Evolutionary conservation across 2,797 vertebrate species (phyloP).

Genomic region (Chanos chanos): DNA sequence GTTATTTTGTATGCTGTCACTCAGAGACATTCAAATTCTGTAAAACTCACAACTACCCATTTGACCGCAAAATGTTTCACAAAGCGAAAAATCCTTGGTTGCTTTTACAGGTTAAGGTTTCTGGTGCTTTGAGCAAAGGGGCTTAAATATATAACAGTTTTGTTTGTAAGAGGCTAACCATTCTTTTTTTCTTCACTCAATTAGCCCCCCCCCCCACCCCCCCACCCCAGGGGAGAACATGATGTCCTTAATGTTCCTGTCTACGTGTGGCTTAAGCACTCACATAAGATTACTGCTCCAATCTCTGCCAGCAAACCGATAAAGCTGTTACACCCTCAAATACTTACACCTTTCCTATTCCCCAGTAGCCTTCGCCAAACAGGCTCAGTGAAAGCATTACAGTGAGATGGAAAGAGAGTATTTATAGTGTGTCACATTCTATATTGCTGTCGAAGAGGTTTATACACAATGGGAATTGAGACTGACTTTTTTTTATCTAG

Average conservation of each 20-base stretch:
- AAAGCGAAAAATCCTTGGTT: not conserved
- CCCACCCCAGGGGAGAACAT: slow-evolving; percentile 26
- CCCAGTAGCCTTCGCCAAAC: not conserved
- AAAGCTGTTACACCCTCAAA: slow-evolving; percentile 32
- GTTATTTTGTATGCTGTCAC: no score
- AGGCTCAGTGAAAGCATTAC: not conserved
- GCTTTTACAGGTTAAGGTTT: not conserved
- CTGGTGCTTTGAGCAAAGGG: slow-evolving; percentile 9
- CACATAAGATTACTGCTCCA: slow-evolving; percentile 20
- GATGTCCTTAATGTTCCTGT: slow-evolving; percentile 28
- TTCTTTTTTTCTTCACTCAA: slow-evolving; percentile 38
- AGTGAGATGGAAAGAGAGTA: not conserved
- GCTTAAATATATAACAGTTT: no score
- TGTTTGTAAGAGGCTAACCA: slow-evolving; percentile 8
- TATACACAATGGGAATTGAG: no score
- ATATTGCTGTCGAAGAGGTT: not conserved
- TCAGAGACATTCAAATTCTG: slow-evolving; percentile 15
- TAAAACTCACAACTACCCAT: no score
- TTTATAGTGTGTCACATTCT: not conserved
- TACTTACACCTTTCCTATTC: not conserved
- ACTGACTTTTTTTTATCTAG: not conserved
- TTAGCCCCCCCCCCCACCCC: slow-evolving; percentile 41
- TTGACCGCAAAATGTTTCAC: no score
- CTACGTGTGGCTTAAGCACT: slow-evolving; percentile 14
- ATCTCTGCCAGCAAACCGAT: slow-evolving; percentile 8